Evolutionary conservation across 2,797 vertebrate species (phyloP).

Genomic region (Oryzias dopingdopingensis): DNA sequence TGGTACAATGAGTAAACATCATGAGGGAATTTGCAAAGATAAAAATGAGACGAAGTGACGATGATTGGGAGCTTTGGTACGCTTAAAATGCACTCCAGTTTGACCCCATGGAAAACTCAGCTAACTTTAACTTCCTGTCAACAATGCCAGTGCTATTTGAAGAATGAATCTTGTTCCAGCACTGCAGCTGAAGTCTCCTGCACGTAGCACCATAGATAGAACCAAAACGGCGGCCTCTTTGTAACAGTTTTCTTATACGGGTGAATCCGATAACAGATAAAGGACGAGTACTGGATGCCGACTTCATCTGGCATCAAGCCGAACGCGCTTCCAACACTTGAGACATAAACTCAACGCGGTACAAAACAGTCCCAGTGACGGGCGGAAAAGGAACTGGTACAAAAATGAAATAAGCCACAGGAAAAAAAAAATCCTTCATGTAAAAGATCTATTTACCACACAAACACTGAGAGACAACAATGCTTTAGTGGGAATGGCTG

Average conservation of each 20-base stretch:
- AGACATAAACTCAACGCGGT: conserved; percentile 60
- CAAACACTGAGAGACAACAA: conserved; percentile 51
- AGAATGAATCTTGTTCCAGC: conserved; percentile 49
- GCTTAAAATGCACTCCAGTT: conserved; percentile 56
- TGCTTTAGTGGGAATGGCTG: conserved; percentile 62
- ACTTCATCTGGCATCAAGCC: conserved; percentile 55
- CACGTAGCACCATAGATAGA: conserved; percentile 64
- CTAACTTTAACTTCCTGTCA: conserved; percentile 30
- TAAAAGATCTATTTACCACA: conserved; percentile 49
- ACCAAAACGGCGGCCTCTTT: conserved; percentile 60
- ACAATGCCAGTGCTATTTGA: conserved; percentile 53
- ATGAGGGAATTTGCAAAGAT: conserved; percentile 38
- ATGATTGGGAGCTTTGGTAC: conserved; percentile 65
- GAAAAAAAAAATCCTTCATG: conserved; percentile 61
- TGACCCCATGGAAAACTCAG: conserved; percentile 55
- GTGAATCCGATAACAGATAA: conserved; percentile 48
- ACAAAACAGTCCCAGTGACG: conserved; percentile 52
- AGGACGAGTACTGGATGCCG: conserved; percentile 48
- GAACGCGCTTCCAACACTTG: conserved; percentile 55
- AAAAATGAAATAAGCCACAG: conserved; percentile 42
- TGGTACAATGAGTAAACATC: conserved; percentile 64
- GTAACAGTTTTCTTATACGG: conserved; percentile 66
- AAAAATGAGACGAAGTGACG: conserved; percentile 39
- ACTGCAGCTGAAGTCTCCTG: conserved; percentile 58
- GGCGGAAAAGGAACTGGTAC: conserved; percentile 56